Evolutionary conservation across 2,797 vertebrate species (phyloP).

Genomic region (Melanotaenia nigrans): DNA sequence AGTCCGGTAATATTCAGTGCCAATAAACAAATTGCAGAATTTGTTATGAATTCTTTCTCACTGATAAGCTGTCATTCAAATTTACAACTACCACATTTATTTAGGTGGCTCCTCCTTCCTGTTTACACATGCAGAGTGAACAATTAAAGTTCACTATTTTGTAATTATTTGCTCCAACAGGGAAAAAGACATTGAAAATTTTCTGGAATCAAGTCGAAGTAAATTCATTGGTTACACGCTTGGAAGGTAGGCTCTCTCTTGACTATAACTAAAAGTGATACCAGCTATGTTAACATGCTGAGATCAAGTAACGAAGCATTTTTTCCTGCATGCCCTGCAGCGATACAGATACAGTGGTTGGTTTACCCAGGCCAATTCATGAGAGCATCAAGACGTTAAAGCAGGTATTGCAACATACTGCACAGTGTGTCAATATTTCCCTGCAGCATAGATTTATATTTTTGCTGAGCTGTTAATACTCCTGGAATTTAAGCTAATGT

Average conservation of each 20-base stretch:
- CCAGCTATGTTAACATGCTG: background rate
- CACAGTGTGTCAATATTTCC: background rate
- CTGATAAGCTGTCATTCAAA: background rate
- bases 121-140: background rate
- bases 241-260: slow-evolving; percentile 85
- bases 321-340: slow-evolving; percentile 70
- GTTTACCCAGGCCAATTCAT: slow-evolving; percentile 95
- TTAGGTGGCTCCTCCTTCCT: background rate
- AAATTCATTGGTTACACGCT: slow-evolving; percentile 98
- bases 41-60: background rate
- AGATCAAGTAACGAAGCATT: background rate
- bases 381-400: slow-evolving; percentile 98
- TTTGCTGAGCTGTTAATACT: background rate
- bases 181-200: slow-evolving; percentile 98
- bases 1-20: slow-evolving; percentile 87
- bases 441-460: background rate
- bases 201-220: slow-evolving; percentile 97
- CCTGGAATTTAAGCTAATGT: background rate
- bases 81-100: too few relatives aligned
- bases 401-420: slow-evolving; percentile 79
- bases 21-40: background rate
- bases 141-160: too few relatives aligned
- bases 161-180: slow-evolving; percentile 73
- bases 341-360: slow-evolving; percentile 96
- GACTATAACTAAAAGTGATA: background rate